Conservation (phyloP, 2,797 vertebrate genomes). For the Hybognathus amarus region DNA sequence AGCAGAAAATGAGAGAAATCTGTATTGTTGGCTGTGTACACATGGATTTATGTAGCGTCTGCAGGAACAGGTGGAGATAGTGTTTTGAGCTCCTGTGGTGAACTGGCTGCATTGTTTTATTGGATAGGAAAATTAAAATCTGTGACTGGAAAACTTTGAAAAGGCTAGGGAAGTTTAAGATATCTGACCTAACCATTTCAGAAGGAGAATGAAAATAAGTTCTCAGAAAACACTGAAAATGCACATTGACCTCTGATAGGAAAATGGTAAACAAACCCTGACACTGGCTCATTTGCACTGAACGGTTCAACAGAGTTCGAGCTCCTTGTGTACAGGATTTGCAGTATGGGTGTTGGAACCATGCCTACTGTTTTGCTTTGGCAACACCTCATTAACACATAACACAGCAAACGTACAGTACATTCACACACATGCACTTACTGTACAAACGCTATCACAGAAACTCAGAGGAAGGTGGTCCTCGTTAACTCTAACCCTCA, state of each 20-base stretch:
- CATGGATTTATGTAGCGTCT: slow-evolving; percentile 25
- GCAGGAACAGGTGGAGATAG: slow-evolving; percentile 11
- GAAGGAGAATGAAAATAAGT: background rate
- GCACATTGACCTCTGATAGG: background rate
- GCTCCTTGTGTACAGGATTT: slow-evolving; percentile 11
- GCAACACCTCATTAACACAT: slow-evolving; percentile 49
- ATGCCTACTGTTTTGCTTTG: slow-evolving; percentile 39
- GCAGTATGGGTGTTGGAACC: slow-evolving; percentile 11
- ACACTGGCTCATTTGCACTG: background rate
- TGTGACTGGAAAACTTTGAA: slow-evolving; percentile 28
- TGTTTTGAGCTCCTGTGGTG: slow-evolving; percentile 31
- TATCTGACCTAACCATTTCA: slow-evolving; percentile 7
- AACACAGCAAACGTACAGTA: background rate
- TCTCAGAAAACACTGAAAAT: slow-evolving; percentile 5
- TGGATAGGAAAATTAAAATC: slow-evolving; percentile 14
- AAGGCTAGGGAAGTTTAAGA: background rate
- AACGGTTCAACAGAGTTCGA: background rate
- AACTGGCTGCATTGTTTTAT: slow-evolving; percentile 31
- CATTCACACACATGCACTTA: slow-evolving; percentile 16
- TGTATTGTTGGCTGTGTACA: background rate
- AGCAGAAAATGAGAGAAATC: slow-evolving; percentile 13
- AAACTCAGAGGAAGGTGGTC: slow-evolving; percentile 37
- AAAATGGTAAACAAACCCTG: slow-evolving; percentile 16
- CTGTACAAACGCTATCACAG: slow-evolving; percentile 22
- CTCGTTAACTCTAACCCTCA: slow-evolving; percentile 6